Evolutionary conservation across 2,888 invertebrate genomes (phyloP).

Genomic region (Drosophila siamana): DNA sequence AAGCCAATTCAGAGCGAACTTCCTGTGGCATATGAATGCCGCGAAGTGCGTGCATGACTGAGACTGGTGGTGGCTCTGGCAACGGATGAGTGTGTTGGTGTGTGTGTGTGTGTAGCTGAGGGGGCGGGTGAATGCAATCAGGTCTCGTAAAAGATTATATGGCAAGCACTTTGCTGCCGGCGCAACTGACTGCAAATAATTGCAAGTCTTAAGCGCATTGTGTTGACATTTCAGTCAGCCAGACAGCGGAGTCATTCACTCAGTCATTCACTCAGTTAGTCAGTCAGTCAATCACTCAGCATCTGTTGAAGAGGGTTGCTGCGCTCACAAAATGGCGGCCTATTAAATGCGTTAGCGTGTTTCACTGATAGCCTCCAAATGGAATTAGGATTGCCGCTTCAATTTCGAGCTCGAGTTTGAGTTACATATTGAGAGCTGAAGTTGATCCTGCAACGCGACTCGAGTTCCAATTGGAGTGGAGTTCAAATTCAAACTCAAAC

Average conservation of each 20-base stretch:
- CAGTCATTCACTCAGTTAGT: slow-evolving; percentile 28
- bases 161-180: slow-evolving; percentile 65
- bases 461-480: too few relatives aligned
- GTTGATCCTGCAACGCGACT: too few relatives aligned
- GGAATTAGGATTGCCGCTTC: slow-evolving; percentile 32
- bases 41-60: slow-evolving; percentile 2
- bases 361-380: slow-evolving; percentile 44
- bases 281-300: slow-evolving; percentile 35
- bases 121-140: slow-evolving; percentile 18
- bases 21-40: slow-evolving; percentile 26
- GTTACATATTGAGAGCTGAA: not conserved
- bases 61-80: not conserved
- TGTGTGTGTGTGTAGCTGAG: too few relatives aligned
- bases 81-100: too few relatives aligned
- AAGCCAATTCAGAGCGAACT: slow-evolving; percentile 45
- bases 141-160: slow-evolving; percentile 65
- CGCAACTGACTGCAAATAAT: slow-evolving; percentile 72
- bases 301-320: slow-evolving; percentile 32
- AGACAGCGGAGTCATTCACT: slow-evolving; percentile 6
- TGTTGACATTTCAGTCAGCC: slow-evolving; percentile 61
- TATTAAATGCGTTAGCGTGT: slow-evolving; percentile 71
- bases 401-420: not conserved
- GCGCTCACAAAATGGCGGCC: slow-evolving; percentile 38
- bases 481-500: too few relatives aligned
- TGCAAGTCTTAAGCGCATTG: slow-evolving; percentile 61